Evolutionary conservation across 1,140 invertebrate genomes (phyloP), one percentile per base, ranked within the genome.

Genomic region (Panagrolaimus sp.): DNA sequence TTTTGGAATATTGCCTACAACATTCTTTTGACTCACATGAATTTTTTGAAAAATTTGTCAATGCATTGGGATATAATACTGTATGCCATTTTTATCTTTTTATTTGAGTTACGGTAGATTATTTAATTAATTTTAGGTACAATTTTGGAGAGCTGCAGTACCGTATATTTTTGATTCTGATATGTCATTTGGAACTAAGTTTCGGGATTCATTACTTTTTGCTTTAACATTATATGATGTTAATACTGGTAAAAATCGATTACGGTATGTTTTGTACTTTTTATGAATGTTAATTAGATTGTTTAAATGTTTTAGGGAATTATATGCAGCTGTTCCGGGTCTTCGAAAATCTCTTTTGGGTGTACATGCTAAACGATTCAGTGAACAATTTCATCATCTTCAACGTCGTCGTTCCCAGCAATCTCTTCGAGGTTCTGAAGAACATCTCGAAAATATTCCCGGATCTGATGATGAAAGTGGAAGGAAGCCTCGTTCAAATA

Each of bases 281-380:
- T n/a, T 14, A 45, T n/a, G n/a, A 20, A 27, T 13, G 9, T 27
- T 67, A 51, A 13, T 66, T n/a, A n/a, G n/a, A 46, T 25, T 16
- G 0, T 7, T 9, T n/a, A 8, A 0, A 42, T 61, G n/a, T 64
- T 69, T n/a, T 38, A 81, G 79, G 64, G 80, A 82, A 70, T 71
- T 82, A n/a, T 82, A 82, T 67, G 80, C 80, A n/a, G 80, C 80
- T 8, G 80, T 83, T 0, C 81, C 81, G 5, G 80, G 80, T 13
- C 68, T 82, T 23, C 72, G 81, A 16, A 74, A 82, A 46, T 78
- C 71, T 20, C 65, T 82, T n/a, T 69, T 82, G 2, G 80, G 81
- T 5, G 76, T 79, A 9, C 71, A 78, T 65, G 80, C 80, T 3
- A 82, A 82, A 51, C 71, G 76, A 14, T 82, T 82, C 65, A 78